Percentiles rank a stretch among this genome's conserved stretches.
Evolutionary conservation across 2,797 vertebrate species (phyloP).

Genomic region (Falco berigora): DNA sequence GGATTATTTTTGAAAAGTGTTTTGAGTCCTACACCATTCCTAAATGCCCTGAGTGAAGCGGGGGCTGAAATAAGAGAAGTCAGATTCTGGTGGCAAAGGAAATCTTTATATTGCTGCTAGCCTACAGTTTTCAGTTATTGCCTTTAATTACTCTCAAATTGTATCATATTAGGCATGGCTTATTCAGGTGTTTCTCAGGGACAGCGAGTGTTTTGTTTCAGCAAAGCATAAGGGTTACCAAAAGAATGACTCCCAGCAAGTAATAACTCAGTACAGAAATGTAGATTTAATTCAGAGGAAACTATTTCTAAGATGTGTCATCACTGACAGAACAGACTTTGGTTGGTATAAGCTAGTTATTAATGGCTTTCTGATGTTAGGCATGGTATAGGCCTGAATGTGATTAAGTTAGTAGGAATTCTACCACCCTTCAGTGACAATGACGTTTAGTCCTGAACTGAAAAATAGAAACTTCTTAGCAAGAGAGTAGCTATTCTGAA

Average conservation of each 20-base stretch:
- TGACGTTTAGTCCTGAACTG: not conserved
- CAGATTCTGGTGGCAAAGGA: not conserved
- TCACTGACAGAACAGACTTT: not conserved
- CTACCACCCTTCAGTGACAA: not conserved
- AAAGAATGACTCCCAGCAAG: not conserved
- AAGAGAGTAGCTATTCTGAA: not conserved
- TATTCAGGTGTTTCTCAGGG: slow-evolving; percentile 24
- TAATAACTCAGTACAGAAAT: slow-evolving; percentile 15
- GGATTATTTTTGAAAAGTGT: not conserved
- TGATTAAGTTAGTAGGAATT: slow-evolving; percentile 32
- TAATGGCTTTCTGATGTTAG: slow-evolving; percentile 29
- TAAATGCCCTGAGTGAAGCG: not conserved
- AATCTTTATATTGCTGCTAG: not conserved
- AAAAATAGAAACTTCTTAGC: not conserved
- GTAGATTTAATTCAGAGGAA: slow-evolving; percentile 12
- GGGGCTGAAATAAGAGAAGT: not conserved
- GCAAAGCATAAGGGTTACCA: not conserved
- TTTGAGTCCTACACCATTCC: not conserved
- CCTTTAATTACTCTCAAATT: not conserved
- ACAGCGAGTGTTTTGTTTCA: not conserved
- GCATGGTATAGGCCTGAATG: not conserved
- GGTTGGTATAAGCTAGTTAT: slow-evolving; percentile 17
- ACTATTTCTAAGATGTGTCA: slow-evolving; percentile 24
- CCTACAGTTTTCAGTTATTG: not conserved
- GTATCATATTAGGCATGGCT: not conserved